Conservation (phyloP, 2,888 invertebrate species). For the Melitaea athalia region DNA sequence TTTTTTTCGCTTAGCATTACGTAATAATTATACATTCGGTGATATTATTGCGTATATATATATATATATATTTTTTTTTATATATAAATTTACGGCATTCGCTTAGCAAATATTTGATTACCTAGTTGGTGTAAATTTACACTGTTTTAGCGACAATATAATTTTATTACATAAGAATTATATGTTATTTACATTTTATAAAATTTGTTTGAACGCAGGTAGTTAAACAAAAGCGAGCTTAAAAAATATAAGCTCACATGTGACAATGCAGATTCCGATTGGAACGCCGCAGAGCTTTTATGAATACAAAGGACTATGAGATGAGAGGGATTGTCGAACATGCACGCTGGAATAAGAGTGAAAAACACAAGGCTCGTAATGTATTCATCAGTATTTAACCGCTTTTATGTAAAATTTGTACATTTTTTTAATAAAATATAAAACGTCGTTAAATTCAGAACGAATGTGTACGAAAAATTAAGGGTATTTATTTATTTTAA, state of each 20-base stretch:
- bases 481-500: too few relatives aligned
- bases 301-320: constrained; percentile 53
- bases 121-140: neutral
- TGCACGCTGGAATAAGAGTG: constrained; percentile 22
- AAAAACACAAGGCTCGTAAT: constrained; percentile 4
- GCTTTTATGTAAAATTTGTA: neutral
- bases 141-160: neutral
- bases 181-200: neutral
- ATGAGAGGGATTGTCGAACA: constrained; percentile 28
- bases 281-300: constrained; percentile 49
- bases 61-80: constrained; percentile 4
- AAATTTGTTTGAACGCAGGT: neutral
- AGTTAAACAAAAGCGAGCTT: constrained; percentile 12
- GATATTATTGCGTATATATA: constrained; percentile 14
- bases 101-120: neutral
- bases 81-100: neutral
- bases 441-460: neutral
- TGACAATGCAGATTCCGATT: constrained; percentile 48
- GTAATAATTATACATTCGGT: constrained; percentile 29
- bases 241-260: constrained; percentile 24
- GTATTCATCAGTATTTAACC: constrained; percentile 14
- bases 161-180: neutral
- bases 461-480: too few relatives aligned
- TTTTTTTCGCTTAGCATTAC: constrained; percentile 43
- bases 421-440: neutral